These are phyloP conservation scores for Diuraphis noxia DNA, from an alignment of 1,140 invertebrate genomes.

Conservation along the genomic window DNA sequence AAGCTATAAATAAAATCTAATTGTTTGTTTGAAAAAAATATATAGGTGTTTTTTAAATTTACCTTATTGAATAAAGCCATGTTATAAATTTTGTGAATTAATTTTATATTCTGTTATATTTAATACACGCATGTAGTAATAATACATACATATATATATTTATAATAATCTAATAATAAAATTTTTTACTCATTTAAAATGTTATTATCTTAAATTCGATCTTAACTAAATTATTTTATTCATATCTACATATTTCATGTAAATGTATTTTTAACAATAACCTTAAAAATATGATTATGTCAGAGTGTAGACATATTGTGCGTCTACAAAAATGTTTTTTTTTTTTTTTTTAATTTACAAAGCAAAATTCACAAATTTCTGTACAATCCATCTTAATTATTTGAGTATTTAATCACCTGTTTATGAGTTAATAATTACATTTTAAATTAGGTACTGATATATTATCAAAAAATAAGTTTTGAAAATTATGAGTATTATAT, in stretches of 20 bases:
- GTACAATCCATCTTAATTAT: too few relatives aligned
- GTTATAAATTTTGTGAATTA: neutral
- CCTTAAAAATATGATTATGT: neutral
- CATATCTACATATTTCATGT: neutral
- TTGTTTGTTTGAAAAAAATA: neutral
- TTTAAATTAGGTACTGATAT: neutral
- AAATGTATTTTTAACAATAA: neutral
- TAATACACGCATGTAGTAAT: neutral
- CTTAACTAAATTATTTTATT: neutral
- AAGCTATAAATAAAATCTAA: neutral
- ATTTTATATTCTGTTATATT: neutral
- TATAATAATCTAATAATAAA: neutral
- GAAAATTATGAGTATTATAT: neutral
- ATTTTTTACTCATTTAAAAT: neutral
- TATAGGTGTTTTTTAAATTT: neutral
- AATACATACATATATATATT: neutral
- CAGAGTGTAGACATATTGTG: neutral
- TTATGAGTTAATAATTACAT: neutral
- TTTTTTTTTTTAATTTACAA: too few relatives aligned
- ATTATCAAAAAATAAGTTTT: neutral
- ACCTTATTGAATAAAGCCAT: neutral
- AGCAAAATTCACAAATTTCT: too few relatives aligned
- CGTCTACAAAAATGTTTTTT: neutral
- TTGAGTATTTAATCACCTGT: neutral
- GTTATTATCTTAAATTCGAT: neutral